Conservation (phyloP, 2,888 invertebrate species). For the Eueremaeus valkanovi region DNA sequence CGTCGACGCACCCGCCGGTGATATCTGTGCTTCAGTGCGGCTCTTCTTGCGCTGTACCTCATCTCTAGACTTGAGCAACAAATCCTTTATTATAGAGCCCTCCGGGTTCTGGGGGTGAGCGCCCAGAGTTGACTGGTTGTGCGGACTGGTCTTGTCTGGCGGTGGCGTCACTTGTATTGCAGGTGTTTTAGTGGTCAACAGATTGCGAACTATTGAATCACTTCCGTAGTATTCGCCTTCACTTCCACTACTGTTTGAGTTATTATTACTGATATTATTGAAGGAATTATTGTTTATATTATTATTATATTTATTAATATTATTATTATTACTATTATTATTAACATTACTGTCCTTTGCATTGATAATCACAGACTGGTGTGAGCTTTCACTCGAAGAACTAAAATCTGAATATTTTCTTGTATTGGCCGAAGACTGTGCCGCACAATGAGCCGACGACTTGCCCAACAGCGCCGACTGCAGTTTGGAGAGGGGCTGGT, state of each 20-base stretch:
- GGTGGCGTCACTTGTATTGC: constrained; percentile 34
- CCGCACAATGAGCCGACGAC: not conserved
- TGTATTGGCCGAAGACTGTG: not conserved
- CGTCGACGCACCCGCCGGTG: too few relatives aligned
- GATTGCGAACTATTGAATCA: constrained; percentile 40
- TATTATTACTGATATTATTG: not conserved
- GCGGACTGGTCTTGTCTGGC: constrained; percentile 10
- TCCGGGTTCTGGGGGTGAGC: constrained; percentile 61
- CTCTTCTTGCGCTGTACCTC: constrained; percentile 31
- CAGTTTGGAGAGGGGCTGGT: constrained; percentile 43
- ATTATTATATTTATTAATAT: not conserved
- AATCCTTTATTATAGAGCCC: constrained; percentile 65
- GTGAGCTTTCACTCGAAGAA: constrained; percentile 1
- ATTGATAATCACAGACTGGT: constrained; percentile 30
- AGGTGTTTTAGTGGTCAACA: constrained; percentile 39
- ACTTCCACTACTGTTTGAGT: not conserved
- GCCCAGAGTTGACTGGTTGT: not conserved
- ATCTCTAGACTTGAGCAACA: constrained; percentile 61
- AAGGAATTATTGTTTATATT: not conserved
- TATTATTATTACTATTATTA: constrained; percentile 3
- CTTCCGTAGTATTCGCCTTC: not conserved
- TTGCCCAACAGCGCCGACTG: constrained; percentile 46
- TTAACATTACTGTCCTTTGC: constrained; percentile 18
- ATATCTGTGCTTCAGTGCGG: not conserved
- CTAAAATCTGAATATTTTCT: constrained; percentile 14